Evolutionary conservation across 2,888 invertebrate species (phyloP), one percentile per base, ranked within the genome.

Genomic region (Artemia sinica): DNA sequence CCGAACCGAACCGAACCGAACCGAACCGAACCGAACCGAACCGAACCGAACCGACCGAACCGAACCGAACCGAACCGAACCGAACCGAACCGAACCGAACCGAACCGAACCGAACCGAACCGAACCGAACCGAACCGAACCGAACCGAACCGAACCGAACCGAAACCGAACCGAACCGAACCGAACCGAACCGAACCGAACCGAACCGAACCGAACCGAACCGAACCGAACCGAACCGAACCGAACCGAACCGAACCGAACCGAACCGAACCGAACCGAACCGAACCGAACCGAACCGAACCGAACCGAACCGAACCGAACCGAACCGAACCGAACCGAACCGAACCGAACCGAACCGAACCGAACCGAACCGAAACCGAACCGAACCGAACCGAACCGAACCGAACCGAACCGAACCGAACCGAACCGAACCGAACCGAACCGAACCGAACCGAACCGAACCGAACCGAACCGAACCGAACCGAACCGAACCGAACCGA

Each of bases 191-290:
- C 69, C 70, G 58, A 70, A 70, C 69, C 70, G 58, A 69, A 70
- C 70, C 70, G 28, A 70, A 69, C 69, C 65, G 70, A 69, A 70
- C 70, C 52, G 52, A 52, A 12, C n/a, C 52, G 52, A 52, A 12
- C n/a, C 52, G 52, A n/a, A 11, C n/a, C 69, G 50, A 69, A 50
- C 67, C 68, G 52, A 70, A 14, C 70, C 50, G 51, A 70, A 58
- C 70, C 70, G 65, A 70, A 58, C 70, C 65, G 65, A 70, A 66
- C 69, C 66, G 67, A 70, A 51, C 70, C 70, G 70, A 70, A 58
- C 70, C 69, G 65, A 70, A 70, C 69, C 70, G 70, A 70, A 70
- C 69, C 69, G 11, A 69, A 70, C 70, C 70, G 65, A 69, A 58
- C 70, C 10, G 69, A 69, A 70, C 70, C 70, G 65, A 69, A 69